Percentiles rank a stretch among this genome's conserved stretches.
phyloP scores from a whole-genome alignment of 2,888 invertebrate species.

The Myopa tessellatipennis region DNA sequence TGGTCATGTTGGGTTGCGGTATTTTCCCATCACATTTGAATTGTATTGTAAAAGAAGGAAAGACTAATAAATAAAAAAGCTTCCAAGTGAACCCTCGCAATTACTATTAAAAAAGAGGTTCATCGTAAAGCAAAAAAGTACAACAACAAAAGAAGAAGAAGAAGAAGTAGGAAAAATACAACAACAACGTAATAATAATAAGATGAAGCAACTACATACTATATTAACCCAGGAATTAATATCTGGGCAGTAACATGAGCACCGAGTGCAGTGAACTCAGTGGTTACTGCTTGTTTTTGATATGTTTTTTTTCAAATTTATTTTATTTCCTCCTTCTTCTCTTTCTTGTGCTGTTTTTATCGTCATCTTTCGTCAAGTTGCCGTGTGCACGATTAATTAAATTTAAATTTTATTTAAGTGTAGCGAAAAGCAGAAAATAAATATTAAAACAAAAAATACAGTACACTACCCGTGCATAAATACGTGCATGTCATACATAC shows the following conservation, averaged over 20 bases:
- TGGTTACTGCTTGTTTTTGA: conserved; percentile 9
- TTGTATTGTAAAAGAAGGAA: too few relatives aligned
- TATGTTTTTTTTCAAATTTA: background rate
- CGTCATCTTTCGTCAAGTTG: conserved; percentile 4
- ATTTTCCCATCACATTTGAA: background rate
- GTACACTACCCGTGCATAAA: too few relatives aligned
- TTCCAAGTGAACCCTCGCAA: background rate
- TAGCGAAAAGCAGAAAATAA: too few relatives aligned
- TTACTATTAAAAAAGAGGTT: conserved; percentile 23
- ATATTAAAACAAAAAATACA: too few relatives aligned
- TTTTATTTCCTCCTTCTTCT: background rate
- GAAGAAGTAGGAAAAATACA: background rate
- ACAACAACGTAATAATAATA: background rate
- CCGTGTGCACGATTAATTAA: background rate
- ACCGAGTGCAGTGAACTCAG: conserved; percentile 28
- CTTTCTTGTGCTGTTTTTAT: background rate
- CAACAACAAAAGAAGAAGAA: background rate
- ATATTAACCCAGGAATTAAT: background rate
- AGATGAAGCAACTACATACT: too few relatives aligned
- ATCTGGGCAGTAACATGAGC: background rate
- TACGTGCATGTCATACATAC: too few relatives aligned
- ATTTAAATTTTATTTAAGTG: too few relatives aligned
- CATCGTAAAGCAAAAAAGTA: background rate
- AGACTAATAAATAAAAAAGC: background rate
- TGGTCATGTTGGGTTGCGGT: too few relatives aligned